Base-by-base conservation (phyloP, 2,888 invertebrate species). In the Trichopria drosophilae region DNA sequence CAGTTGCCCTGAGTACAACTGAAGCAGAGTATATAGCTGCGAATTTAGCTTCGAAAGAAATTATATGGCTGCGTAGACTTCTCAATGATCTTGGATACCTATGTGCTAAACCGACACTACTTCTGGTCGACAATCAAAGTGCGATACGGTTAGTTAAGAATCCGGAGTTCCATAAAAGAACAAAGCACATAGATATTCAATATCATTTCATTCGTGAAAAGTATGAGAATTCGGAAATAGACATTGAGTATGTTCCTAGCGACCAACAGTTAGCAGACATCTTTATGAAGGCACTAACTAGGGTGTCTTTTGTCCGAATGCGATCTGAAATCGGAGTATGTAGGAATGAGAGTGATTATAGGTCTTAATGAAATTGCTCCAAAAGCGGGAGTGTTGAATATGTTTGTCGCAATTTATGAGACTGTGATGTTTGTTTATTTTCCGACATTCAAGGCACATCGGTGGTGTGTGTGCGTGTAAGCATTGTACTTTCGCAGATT, bases 71-170 rank as follows among this genome's bases (percentile, higher is more conserved):
- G 18, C 42, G 40, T 22, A 34, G 54, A 24, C 29, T 50, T 24
- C 35, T 52, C 5, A 26, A 12, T 9, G 49, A 52, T 23, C 43
- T 54, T 19, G 12, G 40, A 22, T 10, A 2, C 6, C 15, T 36
- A 10, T 9, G 31, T 12, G 16, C 29, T n/a, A 19, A 32, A 6
- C 50, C 52, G 1, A 43, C 28, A n/a, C n/a, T 13, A 7, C 42
- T 57, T 7, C 50, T 37, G 22, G 40, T 57, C 15, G 51, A 55
- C 36, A 58, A 58, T 28, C 36, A 29, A 2, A 58, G 55, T 42
- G 51, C 58, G 13, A 53, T 58, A 10, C 51, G 55, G 36, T 40
- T 55, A n/a, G 44, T 44, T 10, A 54, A 49, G 16, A 58, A 58
- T 24, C 45, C 34, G 16, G 39, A 51, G 16, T 53, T 55, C 19